A percentile compares a stretch with the other conserved stretches of the same genome.
phyloP scores from a whole-genome alignment of 2,113 vertebrate genomes.

The Benitochromis conjunctus region DNA sequence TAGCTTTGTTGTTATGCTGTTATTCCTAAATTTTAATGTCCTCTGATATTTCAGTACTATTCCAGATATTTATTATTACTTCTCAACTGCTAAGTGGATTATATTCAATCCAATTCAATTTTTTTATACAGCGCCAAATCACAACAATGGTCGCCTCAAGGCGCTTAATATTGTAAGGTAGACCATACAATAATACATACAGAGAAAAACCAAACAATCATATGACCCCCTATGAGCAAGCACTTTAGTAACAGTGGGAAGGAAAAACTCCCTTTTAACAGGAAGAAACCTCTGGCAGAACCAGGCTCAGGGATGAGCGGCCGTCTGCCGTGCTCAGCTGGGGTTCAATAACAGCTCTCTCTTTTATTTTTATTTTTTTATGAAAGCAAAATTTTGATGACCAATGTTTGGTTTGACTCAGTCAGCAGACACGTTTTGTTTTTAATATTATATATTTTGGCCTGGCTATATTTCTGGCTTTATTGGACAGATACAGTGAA shows the following conservation, averaged over 20 bases:
- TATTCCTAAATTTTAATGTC: background rate
- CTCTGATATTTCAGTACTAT: background rate
- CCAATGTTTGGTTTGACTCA: background rate
- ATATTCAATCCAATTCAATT: background rate
- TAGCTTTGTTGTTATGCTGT: background rate
- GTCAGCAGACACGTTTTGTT: background rate
- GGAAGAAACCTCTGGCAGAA: rapidly evolving
- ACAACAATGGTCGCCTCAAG: background rate
- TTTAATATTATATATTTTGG: too few relatives aligned
- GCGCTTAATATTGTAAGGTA: background rate
- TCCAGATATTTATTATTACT: background rate
- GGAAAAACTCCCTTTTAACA: background rate
- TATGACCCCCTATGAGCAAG: background rate
- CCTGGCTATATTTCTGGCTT: too few relatives aligned
- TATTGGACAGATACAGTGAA: too few relatives aligned
- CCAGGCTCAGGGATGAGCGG: background rate
- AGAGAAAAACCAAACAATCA: background rate
- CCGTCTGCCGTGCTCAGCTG: rapidly evolving
- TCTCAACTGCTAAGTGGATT: background rate
- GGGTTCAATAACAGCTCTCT: background rate
- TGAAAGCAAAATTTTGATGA: background rate
- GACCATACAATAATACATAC: too few relatives aligned
- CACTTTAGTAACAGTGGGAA: background rate
- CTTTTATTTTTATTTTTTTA: background rate
- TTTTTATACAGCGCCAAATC: background rate